phyloP scores from a whole-genome alignment of 2,113 vertebrate genomes.

The Piprites chloris region DNA sequence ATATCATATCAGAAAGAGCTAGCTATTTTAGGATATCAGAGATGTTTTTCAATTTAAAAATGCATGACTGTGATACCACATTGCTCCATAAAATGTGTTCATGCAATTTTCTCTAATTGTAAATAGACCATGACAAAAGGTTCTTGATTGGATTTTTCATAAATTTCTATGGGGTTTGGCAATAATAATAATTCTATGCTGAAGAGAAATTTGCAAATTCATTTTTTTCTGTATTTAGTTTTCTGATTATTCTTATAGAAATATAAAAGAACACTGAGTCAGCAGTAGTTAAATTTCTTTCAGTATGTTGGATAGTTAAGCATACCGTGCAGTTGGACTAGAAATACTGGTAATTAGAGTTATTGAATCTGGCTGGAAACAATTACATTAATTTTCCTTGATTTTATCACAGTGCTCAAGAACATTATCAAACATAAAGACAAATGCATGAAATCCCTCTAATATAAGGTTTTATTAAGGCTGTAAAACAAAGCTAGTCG shows the following conservation, averaged over 20 bases:
- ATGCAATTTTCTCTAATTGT: slow-evolving; percentile 43
- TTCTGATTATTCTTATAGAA: slow-evolving; percentile 2
- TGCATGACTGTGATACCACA: background rate
- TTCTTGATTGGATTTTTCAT: slow-evolving; percentile 24
- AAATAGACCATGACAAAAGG: background rate
- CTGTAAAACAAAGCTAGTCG: background rate
- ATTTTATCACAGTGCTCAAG: slow-evolving; percentile 15
- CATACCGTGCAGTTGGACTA: background rate
- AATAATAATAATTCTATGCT: background rate
- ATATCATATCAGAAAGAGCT: background rate
- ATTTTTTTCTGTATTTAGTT: slow-evolving; percentile 24
- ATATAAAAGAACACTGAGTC: slow-evolving; percentile 9
- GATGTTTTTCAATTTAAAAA: slow-evolving; percentile 6
- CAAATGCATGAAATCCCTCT: background rate
- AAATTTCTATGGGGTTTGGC: background rate
- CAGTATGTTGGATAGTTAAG: background rate
- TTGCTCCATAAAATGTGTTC: background rate
- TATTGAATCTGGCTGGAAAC: slow-evolving; percentile 30
- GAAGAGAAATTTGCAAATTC: slow-evolving; percentile 10
- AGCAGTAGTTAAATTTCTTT: background rate
- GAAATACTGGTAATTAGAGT: background rate
- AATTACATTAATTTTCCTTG: background rate
- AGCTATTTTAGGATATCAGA: background rate
- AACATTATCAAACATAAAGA: slow-evolving; percentile 7
- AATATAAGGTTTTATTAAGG: background rate